A percentile compares a stretch with the other conserved stretches of the same genome.
Conservation (phyloP, 2,797 vertebrate species). For the Microcaecilia unicolor region DNA sequence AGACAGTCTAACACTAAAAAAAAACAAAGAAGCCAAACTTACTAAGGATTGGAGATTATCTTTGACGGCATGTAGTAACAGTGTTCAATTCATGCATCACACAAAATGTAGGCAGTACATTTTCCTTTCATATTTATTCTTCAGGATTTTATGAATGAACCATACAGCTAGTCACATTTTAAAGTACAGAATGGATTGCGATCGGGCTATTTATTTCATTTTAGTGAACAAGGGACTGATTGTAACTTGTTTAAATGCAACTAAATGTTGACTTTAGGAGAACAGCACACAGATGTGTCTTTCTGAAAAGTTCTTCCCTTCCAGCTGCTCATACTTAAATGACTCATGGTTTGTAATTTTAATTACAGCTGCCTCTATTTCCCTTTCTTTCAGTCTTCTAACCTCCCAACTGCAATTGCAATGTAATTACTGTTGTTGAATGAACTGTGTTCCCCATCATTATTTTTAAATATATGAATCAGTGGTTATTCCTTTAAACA, state of each 20-base stretch:
- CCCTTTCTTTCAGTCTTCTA: slow-evolving; percentile 9
- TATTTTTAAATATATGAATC: slow-evolving; percentile 4
- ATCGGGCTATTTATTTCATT: background rate
- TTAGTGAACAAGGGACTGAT: background rate
- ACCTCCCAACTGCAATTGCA: slow-evolving; percentile 11
- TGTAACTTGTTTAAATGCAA: slow-evolving; percentile 7
- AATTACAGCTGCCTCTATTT: slow-evolving; percentile 5
- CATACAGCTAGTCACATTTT: too few relatives aligned
- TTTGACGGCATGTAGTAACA: too few relatives aligned
- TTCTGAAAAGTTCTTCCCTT: slow-evolving; percentile 3
- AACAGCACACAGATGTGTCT: background rate
- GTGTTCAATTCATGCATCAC: too few relatives aligned
- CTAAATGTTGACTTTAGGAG: background rate
- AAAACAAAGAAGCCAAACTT: too few relatives aligned
- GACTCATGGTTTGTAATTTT: slow-evolving; percentile 12
- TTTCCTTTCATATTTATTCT: too few relatives aligned
- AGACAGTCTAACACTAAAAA: too few relatives aligned
- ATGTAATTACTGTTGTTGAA: slow-evolving; percentile 8
- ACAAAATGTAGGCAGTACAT: too few relatives aligned
- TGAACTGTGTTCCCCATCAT: background rate
- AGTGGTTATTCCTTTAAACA: background rate
- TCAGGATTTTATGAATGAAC: too few relatives aligned
- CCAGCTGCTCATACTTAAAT: slow-evolving; percentile 1
- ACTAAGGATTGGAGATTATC: too few relatives aligned
- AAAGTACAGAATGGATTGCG: too few relatives aligned